Conservation (phyloP, 1,140 invertebrate genomes). For the Colletes gigas region DNA sequence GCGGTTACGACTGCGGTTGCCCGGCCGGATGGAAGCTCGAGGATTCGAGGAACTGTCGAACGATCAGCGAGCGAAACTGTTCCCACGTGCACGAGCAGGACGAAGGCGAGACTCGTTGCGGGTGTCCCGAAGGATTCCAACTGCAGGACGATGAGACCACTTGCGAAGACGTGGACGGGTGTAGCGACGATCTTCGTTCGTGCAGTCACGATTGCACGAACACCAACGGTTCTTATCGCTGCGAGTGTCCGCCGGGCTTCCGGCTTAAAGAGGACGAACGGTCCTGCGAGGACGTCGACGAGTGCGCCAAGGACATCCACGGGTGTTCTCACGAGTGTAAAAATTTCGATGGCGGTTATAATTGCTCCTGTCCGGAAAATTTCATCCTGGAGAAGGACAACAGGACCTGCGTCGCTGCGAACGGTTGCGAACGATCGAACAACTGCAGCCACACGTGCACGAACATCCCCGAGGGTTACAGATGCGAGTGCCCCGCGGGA, state of each 20-base stretch:
- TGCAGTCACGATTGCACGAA: slow-evolving; percentile 83
- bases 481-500: slow-evolving; percentile 83
- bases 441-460: slow-evolving; percentile 79
- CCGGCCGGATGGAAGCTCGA: slow-evolving; percentile 80
- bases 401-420: slow-evolving; percentile 83
- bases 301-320: slow-evolving; percentile 26
- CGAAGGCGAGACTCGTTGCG: slow-evolving; percentile 62
- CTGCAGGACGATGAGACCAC: slow-evolving; percentile 78
- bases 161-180: slow-evolving; percentile 84
- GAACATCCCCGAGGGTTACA: slow-evolving; percentile 81
- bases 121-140: slow-evolving; percentile 77
- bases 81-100: slow-evolving; percentile 78
- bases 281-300: slow-evolving; percentile 40
- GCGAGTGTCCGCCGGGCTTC: slow-evolving; percentile 74
- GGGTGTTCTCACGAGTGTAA: slow-evolving; percentile 81
- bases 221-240: slow-evolving; percentile 80
- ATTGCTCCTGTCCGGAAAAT: slow-evolving; percentile 77
- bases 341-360: slow-evolving; percentile 80
- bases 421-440: slow-evolving; percentile 83
- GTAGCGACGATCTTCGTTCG: slow-evolving; percentile 79
- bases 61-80: slow-evolving; percentile 75
- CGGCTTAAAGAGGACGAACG: slow-evolving; percentile 2
- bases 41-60: slow-evolving; percentile 79
- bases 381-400: slow-evolving; percentile 29
- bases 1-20: slow-evolving; percentile 84